Percentiles rank a stretch among this genome's conserved stretches.
Conservation (phyloP, 2,888 invertebrate genomes). For the Morpho helenor region DNA sequence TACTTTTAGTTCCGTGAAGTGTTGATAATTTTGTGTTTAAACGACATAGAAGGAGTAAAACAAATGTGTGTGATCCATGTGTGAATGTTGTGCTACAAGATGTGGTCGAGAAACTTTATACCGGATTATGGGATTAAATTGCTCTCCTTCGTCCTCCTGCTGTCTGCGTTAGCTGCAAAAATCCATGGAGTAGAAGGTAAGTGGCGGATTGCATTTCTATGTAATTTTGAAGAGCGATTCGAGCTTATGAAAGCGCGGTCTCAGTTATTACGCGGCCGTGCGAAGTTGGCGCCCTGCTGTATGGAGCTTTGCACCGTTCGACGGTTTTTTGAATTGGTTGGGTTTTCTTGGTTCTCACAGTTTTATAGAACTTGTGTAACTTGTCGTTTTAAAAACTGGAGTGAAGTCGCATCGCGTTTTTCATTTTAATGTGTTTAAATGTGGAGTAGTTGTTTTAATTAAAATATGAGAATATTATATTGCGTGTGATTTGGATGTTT, state of each 20-base stretch:
- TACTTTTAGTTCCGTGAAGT: conserved; percentile 77
- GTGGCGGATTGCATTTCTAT: conserved; percentile 44
- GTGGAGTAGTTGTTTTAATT: conserved; percentile 44
- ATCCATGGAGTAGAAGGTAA: conserved; percentile 80
- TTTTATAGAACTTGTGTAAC: conserved; percentile 67
- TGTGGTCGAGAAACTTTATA: conserved; percentile 84
- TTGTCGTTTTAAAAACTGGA: conserved; percentile 76
- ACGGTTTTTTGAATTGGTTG: conserved; percentile 48
- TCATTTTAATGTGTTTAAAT: conserved; percentile 59
- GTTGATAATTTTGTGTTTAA: conserved; percentile 64
- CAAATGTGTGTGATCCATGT: conserved; percentile 79
- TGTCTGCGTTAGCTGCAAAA: conserved; percentile 66
- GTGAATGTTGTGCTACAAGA: conserved; percentile 81
- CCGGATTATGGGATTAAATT: conserved; percentile 84
- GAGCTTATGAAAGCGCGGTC: conserved; percentile 74
- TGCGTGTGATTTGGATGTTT: not conserved
- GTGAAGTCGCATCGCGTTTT: conserved; percentile 73
- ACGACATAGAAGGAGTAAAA: conserved; percentile 72
- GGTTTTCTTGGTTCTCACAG: conserved; percentile 71
- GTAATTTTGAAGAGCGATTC: conserved; percentile 43
- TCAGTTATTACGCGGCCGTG: conserved; percentile 49
- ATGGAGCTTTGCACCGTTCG: conserved; percentile 48
- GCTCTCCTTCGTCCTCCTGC: conserved; percentile 65
- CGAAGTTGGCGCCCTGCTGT: conserved; percentile 41
- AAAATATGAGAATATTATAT: conserved; percentile 8